Evolutionary conservation across 92 coral and sea anemone genomes (phyloP).

Genomic region (Porites evermanni): DNA sequence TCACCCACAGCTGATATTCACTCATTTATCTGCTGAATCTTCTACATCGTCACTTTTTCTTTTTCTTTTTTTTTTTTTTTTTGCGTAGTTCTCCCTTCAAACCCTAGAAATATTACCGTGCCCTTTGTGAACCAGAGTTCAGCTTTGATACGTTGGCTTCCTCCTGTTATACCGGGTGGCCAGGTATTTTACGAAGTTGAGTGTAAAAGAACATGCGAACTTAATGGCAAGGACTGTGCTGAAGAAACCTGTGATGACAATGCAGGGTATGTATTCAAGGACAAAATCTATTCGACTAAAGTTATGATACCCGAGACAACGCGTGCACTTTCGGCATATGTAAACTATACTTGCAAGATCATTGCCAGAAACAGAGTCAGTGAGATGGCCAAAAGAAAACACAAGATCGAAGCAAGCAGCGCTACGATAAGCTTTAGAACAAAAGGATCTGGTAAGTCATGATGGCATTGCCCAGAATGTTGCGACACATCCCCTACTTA

Average conservation of each 20-base stretch:
- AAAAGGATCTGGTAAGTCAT: slow-evolving; percentile 4
- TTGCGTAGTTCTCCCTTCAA: slow-evolving; percentile 14
- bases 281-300: slow-evolving; percentile 15
- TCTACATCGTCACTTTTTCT: background rate
- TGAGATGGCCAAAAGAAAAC: slow-evolving; percentile 2
- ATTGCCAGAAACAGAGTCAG: slow-evolving; percentile 70
- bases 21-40: background rate
- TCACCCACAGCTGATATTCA: too few species aligned
- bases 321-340: slow-evolving; percentile 33
- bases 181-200: slow-evolving; percentile 27
- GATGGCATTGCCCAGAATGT: background rate
- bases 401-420: background rate
- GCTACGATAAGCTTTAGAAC: background rate
- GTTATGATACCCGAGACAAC: slow-evolving; percentile 52
- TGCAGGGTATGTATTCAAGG: slow-evolving; percentile 39
- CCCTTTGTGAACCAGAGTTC: slow-evolving; percentile 22
- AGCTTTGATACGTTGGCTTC: background rate
- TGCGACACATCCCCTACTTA: too few species aligned
- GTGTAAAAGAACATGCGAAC: slow-evolving; percentile 35
- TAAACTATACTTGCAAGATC: slow-evolving; percentile 66
- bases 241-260: slow-evolving; percentile 47
- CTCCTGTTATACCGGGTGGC: slow-evolving; percentile 19
- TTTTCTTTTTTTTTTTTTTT: background rate
- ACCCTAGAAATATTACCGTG: background rate
- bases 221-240: slow-evolving; percentile 55